A percentile compares a stretch with the other conserved stretches of the same genome.
phyloP scores from a whole-genome alignment of 2,113 vertebrate species.

The Crotalus viridis region DNA sequence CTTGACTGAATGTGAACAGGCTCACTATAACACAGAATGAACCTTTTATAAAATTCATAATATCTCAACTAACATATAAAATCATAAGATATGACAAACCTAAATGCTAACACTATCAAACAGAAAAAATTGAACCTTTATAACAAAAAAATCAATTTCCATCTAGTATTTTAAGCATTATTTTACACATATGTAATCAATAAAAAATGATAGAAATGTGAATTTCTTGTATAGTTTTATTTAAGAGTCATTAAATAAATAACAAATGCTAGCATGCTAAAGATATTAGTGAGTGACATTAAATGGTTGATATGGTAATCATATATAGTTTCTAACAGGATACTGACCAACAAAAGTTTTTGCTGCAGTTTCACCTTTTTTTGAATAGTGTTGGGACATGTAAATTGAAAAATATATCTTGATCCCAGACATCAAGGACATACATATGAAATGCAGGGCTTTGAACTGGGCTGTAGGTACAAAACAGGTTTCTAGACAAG shows the following conservation, averaged over 20 bases:
- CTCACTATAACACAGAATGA: neutral
- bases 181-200: neutral
- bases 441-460: neutral
- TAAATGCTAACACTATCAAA: neutral
- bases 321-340: neutral
- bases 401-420: neutral
- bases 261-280: neutral
- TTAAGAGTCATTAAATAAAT: neutral
- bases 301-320: neutral
- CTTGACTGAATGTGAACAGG: neutral
- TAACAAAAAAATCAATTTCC: neutral
- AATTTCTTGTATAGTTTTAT: neutral
- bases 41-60: constrained; percentile 11
- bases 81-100: neutral
- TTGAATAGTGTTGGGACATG: neutral
- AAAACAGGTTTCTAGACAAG: neutral
- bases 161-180: neutral
- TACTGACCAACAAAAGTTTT: neutral
- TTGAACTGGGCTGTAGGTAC: neutral
- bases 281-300: neutral
- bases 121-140: neutral
- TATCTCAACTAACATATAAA: constrained; percentile 10
- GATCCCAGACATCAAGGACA: neutral
- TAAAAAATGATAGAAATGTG: neutral
- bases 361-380: neutral